These are phyloP conservation scores for Gryon sp. DNA, from an alignment of 1,140 invertebrate species.

Conservation along the genomic window DNA sequence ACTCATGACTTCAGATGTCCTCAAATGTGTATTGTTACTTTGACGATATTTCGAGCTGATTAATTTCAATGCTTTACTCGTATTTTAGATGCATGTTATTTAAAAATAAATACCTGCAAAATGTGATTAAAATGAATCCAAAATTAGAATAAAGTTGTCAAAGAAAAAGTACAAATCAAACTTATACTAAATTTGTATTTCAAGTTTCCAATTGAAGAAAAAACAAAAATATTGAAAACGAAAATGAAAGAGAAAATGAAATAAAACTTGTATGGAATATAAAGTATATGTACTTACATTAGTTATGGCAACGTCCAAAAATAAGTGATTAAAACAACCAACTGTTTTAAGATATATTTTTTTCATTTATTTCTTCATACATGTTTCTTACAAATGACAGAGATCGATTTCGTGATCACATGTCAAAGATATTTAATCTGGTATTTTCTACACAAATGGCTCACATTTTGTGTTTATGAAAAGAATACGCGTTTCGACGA, in stretches of 20 bases:
- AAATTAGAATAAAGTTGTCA: too few relatives aligned
- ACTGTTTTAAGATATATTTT: background rate
- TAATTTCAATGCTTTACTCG: background rate
- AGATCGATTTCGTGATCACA: slow-evolving; percentile 26
- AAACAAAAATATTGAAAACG: too few relatives aligned
- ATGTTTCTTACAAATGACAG: slow-evolving; percentile 41
- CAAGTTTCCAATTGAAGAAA: too few relatives aligned
- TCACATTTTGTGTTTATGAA: slow-evolving; percentile 19
- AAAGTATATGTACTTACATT: background rate
- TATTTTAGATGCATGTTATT: too few relatives aligned
- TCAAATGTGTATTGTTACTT: slow-evolving; percentile 2
- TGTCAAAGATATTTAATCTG: slow-evolving; percentile 7
- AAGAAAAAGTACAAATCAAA: too few relatives aligned
- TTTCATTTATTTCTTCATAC: slow-evolving; percentile 16
- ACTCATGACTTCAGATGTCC: slow-evolving; percentile 39
- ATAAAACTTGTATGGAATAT: too few relatives aligned
- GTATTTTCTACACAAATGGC: slow-evolving; percentile 19
- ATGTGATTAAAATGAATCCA: too few relatives aligned
- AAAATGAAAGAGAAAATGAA: too few relatives aligned
- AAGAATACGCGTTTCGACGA: slow-evolving; percentile 18
- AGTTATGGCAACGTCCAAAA: background rate
- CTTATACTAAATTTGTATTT: too few relatives aligned
- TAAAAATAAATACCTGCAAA: too few relatives aligned
- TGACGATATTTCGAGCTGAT: background rate
- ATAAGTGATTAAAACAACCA: too few relatives aligned